Evolutionary conservation across 1,140 invertebrate species (phyloP).

Genomic region (Riptortus pedestris): DNA sequence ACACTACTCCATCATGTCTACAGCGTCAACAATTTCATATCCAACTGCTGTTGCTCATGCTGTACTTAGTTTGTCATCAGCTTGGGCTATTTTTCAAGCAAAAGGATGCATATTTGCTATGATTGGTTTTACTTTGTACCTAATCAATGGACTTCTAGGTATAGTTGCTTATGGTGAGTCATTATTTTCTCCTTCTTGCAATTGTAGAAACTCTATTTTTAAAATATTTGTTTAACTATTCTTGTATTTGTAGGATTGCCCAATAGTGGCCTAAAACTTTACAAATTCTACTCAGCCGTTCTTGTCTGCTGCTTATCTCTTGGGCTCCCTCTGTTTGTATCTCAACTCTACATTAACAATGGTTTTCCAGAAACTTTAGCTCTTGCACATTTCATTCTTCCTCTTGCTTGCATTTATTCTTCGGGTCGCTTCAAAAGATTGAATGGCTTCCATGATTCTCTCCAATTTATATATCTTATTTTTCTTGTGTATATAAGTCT

Average conservation of each 20-base stretch:
- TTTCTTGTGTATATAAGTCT: slow-evolving; percentile 24
- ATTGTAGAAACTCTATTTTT: not conserved
- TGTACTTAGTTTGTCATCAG: slow-evolving; percentile 18
- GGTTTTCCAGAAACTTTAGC: slow-evolving; percentile 18
- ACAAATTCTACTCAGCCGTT: slow-evolving; percentile 15
- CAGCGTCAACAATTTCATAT: not conserved
- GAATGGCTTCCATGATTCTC: slow-evolving; percentile 7
- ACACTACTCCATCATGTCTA: not conserved
- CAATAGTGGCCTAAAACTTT: slow-evolving; percentile 5
- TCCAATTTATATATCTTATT: slow-evolving; percentile 19
- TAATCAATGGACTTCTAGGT: slow-evolving; percentile 25
- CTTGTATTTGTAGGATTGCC: slow-evolving; percentile 2
- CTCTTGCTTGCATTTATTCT: slow-evolving; percentile 6
- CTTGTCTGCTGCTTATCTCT: slow-evolving; percentile 13
- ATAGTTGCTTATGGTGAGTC: slow-evolving; percentile 26
- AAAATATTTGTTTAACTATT: not conserved
- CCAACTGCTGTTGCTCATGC: slow-evolving; percentile 23
- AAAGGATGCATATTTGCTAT: slow-evolving; percentile 19
- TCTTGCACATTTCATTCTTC: slow-evolving; percentile 17
- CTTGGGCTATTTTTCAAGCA: slow-evolving; percentile 23
- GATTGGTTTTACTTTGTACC: slow-evolving; percentile 23
- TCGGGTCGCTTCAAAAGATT: slow-evolving; percentile 3
- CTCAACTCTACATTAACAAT: slow-evolving; percentile 21
- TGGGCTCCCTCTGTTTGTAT: slow-evolving; percentile 23
- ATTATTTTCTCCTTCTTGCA: not conserved